Percentiles rank a stretch among this genome's conserved stretches.
These are phyloP conservation scores for Synergus umbraculus DNA, from an alignment of 2,888 invertebrate species.

Conservation along the genomic window DNA sequence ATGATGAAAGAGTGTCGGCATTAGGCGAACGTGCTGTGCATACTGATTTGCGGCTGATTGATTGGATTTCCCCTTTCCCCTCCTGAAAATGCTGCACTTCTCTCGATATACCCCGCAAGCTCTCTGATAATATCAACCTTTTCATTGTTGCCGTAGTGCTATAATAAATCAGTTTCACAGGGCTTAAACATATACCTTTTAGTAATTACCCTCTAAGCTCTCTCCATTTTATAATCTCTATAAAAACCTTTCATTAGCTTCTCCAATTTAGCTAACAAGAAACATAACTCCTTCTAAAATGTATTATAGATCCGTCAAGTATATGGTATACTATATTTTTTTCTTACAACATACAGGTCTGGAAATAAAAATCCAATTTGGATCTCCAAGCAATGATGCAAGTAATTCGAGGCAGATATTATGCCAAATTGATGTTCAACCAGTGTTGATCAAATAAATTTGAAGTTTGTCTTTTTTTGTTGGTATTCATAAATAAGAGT, in stretches of 20 bases:
- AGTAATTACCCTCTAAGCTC: conserved; percentile 22
- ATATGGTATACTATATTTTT: no score
- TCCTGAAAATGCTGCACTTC: conserved; percentile 44
- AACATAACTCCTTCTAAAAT: background rate
- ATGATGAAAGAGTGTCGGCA: conserved; percentile 77
- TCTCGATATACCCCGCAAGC: conserved; percentile 45
- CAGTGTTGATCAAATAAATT: background rate
- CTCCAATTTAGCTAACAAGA: background rate
- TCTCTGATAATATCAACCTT: conserved; percentile 35
- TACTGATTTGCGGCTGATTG: conserved; percentile 70
- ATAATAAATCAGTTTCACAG: conserved; percentile 36
- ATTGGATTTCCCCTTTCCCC: conserved; percentile 47
- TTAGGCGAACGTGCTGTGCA: conserved; percentile 77
- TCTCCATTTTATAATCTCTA: conserved; percentile 8
- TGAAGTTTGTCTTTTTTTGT: background rate
- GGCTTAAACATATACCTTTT: conserved; percentile 32
- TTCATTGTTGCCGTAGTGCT: conserved; percentile 31
- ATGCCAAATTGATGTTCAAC: background rate
- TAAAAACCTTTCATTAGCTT: conserved; percentile 7
- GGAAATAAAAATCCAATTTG: background rate
- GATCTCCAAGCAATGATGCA: background rate
- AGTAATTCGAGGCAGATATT: background rate
- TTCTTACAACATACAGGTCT: no score
- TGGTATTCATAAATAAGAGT: background rate
- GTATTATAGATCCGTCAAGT: no score